These are phyloP conservation scores for Sericinus montela DNA, from an alignment of 2,888 invertebrate genomes.

Conservation along the genomic window DNA sequence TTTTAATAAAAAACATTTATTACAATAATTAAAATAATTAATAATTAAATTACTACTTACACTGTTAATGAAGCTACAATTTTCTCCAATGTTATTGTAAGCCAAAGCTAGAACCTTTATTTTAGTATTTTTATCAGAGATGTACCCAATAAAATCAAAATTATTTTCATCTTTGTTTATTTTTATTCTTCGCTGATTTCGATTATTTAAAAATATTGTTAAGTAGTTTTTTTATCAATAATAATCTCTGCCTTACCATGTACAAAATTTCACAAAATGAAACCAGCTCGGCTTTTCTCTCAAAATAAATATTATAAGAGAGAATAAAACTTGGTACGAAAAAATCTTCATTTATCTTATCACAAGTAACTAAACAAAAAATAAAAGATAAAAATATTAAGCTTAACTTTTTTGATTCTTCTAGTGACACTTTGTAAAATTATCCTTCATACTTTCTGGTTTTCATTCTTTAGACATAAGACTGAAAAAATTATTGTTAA, in stretches of 20 bases:
- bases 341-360: neutral
- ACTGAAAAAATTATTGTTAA: constrained; percentile 29
- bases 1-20: too few species aligned
- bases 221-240: constrained; percentile 43
- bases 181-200: constrained; percentile 23
- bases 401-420: neutral
- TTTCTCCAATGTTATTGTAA: constrained; percentile 43
- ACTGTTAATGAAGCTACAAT: constrained; percentile 38
- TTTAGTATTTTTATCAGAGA: constrained; percentile 37
- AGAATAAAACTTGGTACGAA: neutral
- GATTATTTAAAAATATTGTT: constrained; percentile 35
- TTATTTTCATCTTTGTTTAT: constrained; percentile 21
- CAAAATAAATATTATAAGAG: neutral
- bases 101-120: constrained; percentile 44
- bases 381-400: neutral
- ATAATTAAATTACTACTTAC: constrained; percentile 50
- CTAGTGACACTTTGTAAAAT: neutral
- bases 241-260: constrained; percentile 29
- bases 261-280: constrained; percentile 1
- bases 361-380: neutral
- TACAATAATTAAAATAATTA: too few species aligned
- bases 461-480: constrained; percentile 31
- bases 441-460: constrained; percentile 22
- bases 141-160: constrained; percentile 38
- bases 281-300: constrained; percentile 5